Conservation (phyloP, 2,888 invertebrate species). For the Syritta pipiens region DNA sequence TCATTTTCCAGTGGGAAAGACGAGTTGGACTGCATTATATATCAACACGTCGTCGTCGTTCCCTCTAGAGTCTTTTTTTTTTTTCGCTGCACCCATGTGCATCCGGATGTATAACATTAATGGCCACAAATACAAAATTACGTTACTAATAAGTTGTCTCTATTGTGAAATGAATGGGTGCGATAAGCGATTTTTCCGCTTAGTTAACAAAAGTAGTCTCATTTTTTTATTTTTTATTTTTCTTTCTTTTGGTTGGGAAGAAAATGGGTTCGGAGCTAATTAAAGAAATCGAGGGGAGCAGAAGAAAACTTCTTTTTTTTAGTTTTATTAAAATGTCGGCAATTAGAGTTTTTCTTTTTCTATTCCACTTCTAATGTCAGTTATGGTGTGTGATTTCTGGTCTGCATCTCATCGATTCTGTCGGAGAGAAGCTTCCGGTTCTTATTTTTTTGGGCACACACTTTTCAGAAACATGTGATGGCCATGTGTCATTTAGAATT, state of each 20-base stretch:
- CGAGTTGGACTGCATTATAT: conserved; percentile 1
- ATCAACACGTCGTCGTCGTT: conserved; percentile 19
- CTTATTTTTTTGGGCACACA: no score
- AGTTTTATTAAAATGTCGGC: neutral
- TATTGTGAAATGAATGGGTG: conserved; percentile 50
- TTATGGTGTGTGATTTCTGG: no score
- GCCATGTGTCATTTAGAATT: no score
- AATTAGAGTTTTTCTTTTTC: neutral
- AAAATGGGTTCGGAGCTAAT: conserved; percentile 23
- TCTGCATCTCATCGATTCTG: no score
- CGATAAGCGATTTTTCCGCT: conserved; percentile 64
- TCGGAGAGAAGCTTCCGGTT: no score
- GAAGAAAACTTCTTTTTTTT: neutral
- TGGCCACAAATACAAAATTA: conserved; percentile 41
- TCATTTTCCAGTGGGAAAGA: conserved; percentile 18
- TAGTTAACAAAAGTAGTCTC: conserved; percentile 35
- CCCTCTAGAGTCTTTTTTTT: conserved; percentile 30
- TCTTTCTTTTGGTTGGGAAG: conserved; percentile 11
- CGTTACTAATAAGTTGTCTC: conserved; percentile 57
- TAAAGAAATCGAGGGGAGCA: neutral
- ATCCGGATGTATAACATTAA: conserved; percentile 64
- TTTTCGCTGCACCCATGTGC: conserved; percentile 67
- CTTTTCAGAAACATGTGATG: no score
- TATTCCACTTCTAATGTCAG: no score
- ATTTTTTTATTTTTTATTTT: neutral